Percentiles rank a stretch among this genome's conserved stretches.
Conservation (phyloP, 2,113 vertebrate genomes). For the Pionites leucogaster region DNA sequence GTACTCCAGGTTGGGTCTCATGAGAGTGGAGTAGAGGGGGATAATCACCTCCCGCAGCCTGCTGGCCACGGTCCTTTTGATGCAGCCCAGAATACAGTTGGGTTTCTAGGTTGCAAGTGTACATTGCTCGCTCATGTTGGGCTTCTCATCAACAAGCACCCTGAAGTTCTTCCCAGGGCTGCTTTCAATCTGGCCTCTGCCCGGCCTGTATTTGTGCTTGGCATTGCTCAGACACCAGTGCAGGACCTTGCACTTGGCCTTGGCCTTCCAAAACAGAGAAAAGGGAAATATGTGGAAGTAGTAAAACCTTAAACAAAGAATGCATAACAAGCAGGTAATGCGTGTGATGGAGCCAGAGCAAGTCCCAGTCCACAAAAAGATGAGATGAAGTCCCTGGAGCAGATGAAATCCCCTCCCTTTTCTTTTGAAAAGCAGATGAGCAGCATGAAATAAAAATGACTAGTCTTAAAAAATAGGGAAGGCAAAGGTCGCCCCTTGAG, state of each 20-base stretch:
- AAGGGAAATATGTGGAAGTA: not conserved
- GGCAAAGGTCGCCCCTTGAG: rapidly evolving
- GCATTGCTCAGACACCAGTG: not conserved
- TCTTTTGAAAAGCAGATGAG: not conserved
- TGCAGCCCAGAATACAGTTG: not conserved
- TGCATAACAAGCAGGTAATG: not conserved
- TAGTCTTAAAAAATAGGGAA: not conserved
- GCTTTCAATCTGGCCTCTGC: not conserved
- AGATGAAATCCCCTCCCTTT: not conserved
- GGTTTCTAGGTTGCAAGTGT: not conserved
- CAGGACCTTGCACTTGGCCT: not conserved
- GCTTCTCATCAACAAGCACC: not conserved
- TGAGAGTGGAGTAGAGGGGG: not conserved
- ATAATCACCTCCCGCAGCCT: not conserved
- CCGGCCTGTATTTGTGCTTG: not conserved
- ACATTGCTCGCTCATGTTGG: not conserved
- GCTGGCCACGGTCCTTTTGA: not conserved
- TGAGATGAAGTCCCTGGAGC: not conserved
- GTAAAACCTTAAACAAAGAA: not conserved
- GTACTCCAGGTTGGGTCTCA: not conserved
- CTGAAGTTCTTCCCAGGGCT: not conserved
- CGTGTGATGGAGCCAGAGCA: not conserved
- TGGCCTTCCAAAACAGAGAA: not conserved
- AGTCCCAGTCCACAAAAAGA: not conserved
- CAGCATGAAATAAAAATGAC: not conserved